These are phyloP conservation scores for Amazona vittata DNA, from an alignment of 2,113 vertebrate species.

Conservation along the genomic window DNA sequence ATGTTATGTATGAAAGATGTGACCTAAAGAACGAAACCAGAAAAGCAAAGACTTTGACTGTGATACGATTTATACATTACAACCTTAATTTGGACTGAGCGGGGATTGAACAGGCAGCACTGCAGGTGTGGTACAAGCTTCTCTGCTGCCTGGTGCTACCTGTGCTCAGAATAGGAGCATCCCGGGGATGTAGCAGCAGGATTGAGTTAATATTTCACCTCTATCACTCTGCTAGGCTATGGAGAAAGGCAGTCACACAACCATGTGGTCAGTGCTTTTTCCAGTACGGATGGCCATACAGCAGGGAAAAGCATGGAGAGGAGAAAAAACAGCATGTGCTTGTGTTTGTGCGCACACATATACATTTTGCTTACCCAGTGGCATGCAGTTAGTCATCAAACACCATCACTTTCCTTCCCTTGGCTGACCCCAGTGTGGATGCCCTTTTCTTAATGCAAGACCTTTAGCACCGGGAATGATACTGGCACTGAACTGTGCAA, in stretches of 20 bases:
- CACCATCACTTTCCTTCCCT: neutral
- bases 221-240: neutral
- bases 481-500: neutral
- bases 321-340: neutral
- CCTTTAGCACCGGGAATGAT: neutral
- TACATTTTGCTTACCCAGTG: neutral
- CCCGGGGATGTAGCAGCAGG: neutral
- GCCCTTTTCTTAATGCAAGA: neutral
- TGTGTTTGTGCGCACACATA: fast-evolving
- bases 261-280: neutral
- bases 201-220: neutral
- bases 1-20: neutral
- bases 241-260: neutral
- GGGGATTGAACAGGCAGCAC: neutral
- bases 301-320: neutral
- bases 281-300: neutral
- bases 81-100: neutral
- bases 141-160: neutral
- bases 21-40: neutral
- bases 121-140: neutral
- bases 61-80: neutral
- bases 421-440: neutral
- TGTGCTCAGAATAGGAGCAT: neutral
- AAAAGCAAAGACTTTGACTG: neutral
- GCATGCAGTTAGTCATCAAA: neutral